Base-by-base conservation (phyloP, 2,797 vertebrate genomes). In the Pangasius krempfi region DNA sequence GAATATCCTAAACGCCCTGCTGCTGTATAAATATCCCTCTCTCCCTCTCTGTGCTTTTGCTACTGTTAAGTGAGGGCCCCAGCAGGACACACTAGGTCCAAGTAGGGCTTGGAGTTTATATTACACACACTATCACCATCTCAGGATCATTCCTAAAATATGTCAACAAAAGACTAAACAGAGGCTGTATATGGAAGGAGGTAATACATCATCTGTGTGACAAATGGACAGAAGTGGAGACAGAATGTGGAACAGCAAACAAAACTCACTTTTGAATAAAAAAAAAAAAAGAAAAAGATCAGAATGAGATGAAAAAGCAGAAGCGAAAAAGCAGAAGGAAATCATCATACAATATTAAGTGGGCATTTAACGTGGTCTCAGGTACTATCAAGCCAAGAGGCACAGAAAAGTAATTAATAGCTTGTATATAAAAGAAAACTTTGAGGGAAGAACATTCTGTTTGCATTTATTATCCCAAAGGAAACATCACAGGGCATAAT, bases 111-210 rank as follows among this genome's bases (percentile, higher is more conserved):
- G 37, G 56, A 73, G 85, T 62, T 88, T 82, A 16, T 62, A 4
- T 18, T 82, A 14, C 3, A 62, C 12, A 83, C 1, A 50, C 25
- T n/a, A 64, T 44, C 50, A 82, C n/a, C 10, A 58, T 70, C 37
- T 40, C 54, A n/a, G 50, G 54, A 25, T 16, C 68, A 66, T 83
- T 90, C 4, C 56, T 62, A 58, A 88, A 81, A 68, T 50, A 27
- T 82, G 40, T 75, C 82, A 86, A 82, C 33, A 14, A 52, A 88
- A 72, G 33, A 47, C 5, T 86, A 9, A 60, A 86, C 60, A 62
- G 37, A 78, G 9, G 40, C 25, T 72, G 52, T 76, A 58, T 64
- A 83, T 68, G 56, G 58, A 68, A 37, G 44, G 7, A 80, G 47
- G 47, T 58, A n/a, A 60, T 18, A 54, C 27, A 13, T 64, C 62